Conservation (phyloP, 2,113 vertebrate genomes). For the Myrmophylax atrothorax region DNA sequence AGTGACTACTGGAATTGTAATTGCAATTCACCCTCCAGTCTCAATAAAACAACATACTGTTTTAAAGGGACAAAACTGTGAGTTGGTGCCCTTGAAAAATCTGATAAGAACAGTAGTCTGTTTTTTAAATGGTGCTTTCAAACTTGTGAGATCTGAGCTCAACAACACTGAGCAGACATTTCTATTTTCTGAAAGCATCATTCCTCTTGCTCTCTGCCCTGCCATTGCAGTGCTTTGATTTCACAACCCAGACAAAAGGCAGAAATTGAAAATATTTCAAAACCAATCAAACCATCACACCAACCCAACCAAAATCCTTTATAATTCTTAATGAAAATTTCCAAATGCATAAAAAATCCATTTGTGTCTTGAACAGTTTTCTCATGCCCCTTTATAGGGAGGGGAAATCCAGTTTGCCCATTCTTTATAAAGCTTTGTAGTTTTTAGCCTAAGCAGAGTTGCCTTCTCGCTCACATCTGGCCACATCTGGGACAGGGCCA, state of each 20-base stretch:
- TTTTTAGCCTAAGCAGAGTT: not conserved
- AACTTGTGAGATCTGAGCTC: not conserved
- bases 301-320: not conserved
- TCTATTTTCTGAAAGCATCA: not conserved
- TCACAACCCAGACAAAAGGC: not conserved
- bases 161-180: rapidly evolving
- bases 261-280: not conserved
- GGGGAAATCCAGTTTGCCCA: not conserved
- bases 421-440: not conserved
- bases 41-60: not conserved
- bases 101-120: not conserved
- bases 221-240: not conserved
- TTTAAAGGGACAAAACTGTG: not conserved
- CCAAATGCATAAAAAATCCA: not conserved
- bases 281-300: rapidly evolving
- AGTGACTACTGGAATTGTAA: not conserved
- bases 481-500: not conserved
- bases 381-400: not conserved
- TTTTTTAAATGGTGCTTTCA: not conserved
- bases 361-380: not conserved
- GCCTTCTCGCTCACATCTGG: not conserved
- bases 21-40: not conserved
- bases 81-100: not conserved
- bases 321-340: not conserved
- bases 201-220: not conserved